A percentile compares a stretch with the other conserved stretches of the same genome.
These are phyloP conservation scores for Cebuella pygmaea DNA, from an alignment of 2,797 vertebrate species.

Conservation along the genomic window DNA sequence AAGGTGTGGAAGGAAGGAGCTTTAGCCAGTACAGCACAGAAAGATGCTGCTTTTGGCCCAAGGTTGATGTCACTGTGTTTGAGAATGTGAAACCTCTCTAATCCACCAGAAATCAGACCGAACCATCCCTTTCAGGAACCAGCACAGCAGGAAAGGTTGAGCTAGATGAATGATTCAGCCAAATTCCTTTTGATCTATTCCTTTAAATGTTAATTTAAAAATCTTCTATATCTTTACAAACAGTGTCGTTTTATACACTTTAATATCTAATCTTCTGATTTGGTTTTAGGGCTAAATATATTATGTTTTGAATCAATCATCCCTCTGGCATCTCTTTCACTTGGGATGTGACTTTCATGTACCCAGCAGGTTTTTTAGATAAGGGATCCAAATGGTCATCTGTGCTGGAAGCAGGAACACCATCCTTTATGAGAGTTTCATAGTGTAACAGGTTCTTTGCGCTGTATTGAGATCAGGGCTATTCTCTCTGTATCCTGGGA, in stretches of 20 bases:
- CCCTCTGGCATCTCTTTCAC: slow-evolving; percentile 37
- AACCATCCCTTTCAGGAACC: not conserved
- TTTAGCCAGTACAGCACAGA: not conserved
- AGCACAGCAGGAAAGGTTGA: slow-evolving; percentile 36
- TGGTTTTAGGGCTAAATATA: slow-evolving; percentile 56
- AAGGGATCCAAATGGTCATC: slow-evolving; percentile 41
- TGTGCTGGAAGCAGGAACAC: not conserved
- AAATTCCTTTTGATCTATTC: slow-evolving; percentile 46
- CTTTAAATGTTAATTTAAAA: slow-evolving; percentile 26
- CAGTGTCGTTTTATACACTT: slow-evolving; percentile 7
- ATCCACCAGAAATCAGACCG: not conserved
- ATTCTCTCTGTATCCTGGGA: not conserved
- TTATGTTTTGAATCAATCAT: slow-evolving; percentile 30
- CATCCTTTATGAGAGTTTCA: slow-evolving; percentile 33
- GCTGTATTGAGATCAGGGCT: slow-evolving; percentile 33
- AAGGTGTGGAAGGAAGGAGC: not conserved
- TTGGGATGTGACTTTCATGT: slow-evolving; percentile 39
- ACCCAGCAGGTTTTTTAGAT: slow-evolving; percentile 49
- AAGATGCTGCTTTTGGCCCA: not conserved
- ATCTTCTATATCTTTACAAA: slow-evolving; percentile 38
- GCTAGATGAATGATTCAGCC: not conserved
- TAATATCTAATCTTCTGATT: slow-evolving; percentile 61
- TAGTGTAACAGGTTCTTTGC: slow-evolving; percentile 31
- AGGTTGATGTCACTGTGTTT: not conserved
- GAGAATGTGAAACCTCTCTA: slow-evolving; percentile 32